phyloP scores from a whole-genome alignment of 2,797 vertebrate species.

The Coregonus sp. region DNA sequence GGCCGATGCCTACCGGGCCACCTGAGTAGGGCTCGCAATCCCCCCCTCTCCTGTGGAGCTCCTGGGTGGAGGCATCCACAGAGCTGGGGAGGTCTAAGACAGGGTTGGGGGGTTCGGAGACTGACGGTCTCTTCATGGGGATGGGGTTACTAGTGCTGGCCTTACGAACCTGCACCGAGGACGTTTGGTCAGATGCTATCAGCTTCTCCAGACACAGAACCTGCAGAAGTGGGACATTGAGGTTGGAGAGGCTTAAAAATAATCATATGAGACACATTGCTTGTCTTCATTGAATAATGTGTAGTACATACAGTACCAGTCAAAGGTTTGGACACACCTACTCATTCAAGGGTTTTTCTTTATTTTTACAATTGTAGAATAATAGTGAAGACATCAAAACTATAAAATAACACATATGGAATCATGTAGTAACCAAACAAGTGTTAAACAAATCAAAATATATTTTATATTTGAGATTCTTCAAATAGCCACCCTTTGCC shows the following conservation, averaged over 20 bases:
- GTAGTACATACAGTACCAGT: too few relatives aligned
- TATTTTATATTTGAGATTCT: too few relatives aligned
- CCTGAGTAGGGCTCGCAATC: conserved; percentile 12
- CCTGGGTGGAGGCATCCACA: conserved; percentile 58
- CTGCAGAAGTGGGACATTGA: conserved; percentile 56
- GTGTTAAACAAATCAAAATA: too few relatives aligned
- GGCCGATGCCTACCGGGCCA: conserved; percentile 55
- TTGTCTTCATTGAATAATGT: too few relatives aligned
- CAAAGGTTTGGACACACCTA: too few relatives aligned
- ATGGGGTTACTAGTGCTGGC: conserved; percentile 71
- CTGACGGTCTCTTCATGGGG: conserved; percentile 16
- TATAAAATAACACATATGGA: too few relatives aligned
- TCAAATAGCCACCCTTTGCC: too few relatives aligned
- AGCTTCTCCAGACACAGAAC: conserved; percentile 81
- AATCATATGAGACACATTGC: too few relatives aligned
- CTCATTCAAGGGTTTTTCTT: too few relatives aligned
- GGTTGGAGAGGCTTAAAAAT: not conserved
- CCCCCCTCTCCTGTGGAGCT: conserved; percentile 52
- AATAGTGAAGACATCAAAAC: too few relatives aligned
- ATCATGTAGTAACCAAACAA: too few relatives aligned
- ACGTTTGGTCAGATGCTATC: conserved; percentile 65
- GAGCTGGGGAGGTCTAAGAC: conserved; percentile 53
- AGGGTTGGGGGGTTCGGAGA: conserved; percentile 54
- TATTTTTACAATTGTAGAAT: too few relatives aligned
- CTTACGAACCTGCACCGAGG: conserved; percentile 79